Evolutionary conservation across 2,113 vertebrate species (phyloP), one percentile per base, ranked within the genome.

Genomic region (Nothocercus nigrocapillus): DNA sequence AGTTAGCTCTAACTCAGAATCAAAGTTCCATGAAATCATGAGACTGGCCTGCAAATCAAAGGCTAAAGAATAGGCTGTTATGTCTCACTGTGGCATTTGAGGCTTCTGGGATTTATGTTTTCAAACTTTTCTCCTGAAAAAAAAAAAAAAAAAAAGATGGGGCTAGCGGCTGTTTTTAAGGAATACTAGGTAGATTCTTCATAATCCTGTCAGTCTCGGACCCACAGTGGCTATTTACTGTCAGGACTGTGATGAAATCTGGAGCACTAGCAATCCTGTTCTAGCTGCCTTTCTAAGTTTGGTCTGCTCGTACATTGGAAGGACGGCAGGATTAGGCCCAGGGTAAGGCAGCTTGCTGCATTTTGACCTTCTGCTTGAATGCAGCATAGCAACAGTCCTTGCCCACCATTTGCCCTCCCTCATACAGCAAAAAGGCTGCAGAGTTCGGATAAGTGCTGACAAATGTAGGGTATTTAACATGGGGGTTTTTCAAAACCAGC

Each of bases 191-290:
- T 32, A 21, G 30, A 62, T 44, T 58, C 25, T 56, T 21, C 20
- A 5, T 74, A 70, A 20, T 66, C 15, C 10, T 44, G 30, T 63
- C 40, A 66, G 30, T 44, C 22, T 56, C 1, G 20, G 7, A 30
- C 14, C 78, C 10, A 4, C 6, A 1, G 2, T 86, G 51, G 34
- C 58, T 1, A 0, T 5, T 11, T 53, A 12, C 34, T 32, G 0
- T 56, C 27, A 73, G 75, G 36, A 40, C 9, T 53, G 42, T 36
- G 66, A 53, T 56, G 34, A 61, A 75, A 30, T 54, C 14, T 68
- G 51, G 36, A 82, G 44, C 16, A n/a, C 72, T 84, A 64, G 51
- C 61, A 64, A 1, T 44, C 32, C 74, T 61, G 13, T 36, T 27
- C 13, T 73, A 2, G 20, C 78, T 89, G 76, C 3, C 7, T 68